Base-by-base conservation (phyloP, 2,797 vertebrate genomes). In the Acridotheres tristis region DNA sequence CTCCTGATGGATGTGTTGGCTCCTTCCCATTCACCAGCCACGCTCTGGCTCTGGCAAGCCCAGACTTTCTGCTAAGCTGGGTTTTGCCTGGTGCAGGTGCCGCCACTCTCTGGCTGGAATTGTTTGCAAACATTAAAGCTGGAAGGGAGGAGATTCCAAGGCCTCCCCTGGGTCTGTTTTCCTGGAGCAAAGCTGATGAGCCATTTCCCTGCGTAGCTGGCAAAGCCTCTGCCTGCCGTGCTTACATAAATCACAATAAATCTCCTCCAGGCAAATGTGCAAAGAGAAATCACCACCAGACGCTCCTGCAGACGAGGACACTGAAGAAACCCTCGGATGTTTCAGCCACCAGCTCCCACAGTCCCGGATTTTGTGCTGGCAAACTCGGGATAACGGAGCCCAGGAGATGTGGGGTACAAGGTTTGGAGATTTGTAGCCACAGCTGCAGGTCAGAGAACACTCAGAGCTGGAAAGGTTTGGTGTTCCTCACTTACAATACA, bases 201-300 rank as follows among this genome's bases (percentile, higher is more conserved):
- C 76, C 54, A 2, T 74, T 83, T 75, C 61, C 57, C 75, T 19
- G 30, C 10, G 58, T 71, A 4, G 32, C 72, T 95, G 87, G 68
- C 72, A 81, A 54, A 86, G 32, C 2, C 1, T 72, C 66, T 81
- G 47, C 36, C 42, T 26, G 18, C 76, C 53, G 82, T 72, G 76
- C 91, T 94, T 75, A 65, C 88, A 73, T 43, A 90, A 91, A 96
- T 94, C 83, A 81, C 81, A 93, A 89, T 93, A 67, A 94, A 50
- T 67, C 75, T 91, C 59, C 16, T 32, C 50, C 69, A 65, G 85
- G 88, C 79, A 86, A 17, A 66, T 45, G 85, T 27, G 62, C 69
- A 25, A 68, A 58, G 58, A 88, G 88, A 69, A 78, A 86, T 43
- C 88, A 42, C 71, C 1, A 13, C 85, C 95, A 88, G 91, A 54